These are phyloP conservation scores for Ischnura elegans DNA, from an alignment of 2,888 invertebrate genomes.

Conservation along the genomic window DNA sequence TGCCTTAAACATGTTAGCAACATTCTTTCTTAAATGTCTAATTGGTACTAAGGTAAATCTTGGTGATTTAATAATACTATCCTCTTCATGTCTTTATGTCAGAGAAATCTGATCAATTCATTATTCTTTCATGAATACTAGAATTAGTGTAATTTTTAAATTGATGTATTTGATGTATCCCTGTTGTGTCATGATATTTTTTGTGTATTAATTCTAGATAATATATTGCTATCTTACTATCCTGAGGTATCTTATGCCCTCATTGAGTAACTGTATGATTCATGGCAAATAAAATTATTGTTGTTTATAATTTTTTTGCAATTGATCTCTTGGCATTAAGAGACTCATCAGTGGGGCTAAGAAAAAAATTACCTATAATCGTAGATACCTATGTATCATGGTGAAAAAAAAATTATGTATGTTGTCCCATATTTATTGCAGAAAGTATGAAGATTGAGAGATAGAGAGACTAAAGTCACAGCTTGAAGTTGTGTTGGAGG, in stretches of 20 bases:
- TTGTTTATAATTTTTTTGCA: neutral
- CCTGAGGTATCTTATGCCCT: neutral
- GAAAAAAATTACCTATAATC: no score
- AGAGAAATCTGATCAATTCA: neutral
- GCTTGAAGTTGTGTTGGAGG: no score
- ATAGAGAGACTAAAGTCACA: no score
- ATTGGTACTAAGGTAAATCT: conserved; percentile 14
- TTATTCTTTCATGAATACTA: neutral
- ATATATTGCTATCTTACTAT: conserved; percentile 3
- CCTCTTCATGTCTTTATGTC: neutral
- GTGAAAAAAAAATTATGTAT: no score
- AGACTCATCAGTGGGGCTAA: neutral
- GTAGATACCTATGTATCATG: no score
- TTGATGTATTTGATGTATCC: neutral
- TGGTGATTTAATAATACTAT: neutral
- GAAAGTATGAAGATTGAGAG: no score
- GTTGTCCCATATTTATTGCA: no score
- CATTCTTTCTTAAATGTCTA: neutral
- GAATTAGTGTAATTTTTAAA: neutral
- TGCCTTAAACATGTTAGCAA: conserved; percentile 2
- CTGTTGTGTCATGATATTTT: conserved; percentile 31
- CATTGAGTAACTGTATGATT: neutral
- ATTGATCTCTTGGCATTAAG: no score
- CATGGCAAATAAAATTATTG: conserved; percentile 27
- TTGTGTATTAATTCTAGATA: conserved; percentile 1